Conservation (phyloP, 35 echinoderm and acorn worm genomes). For the Holothuria glaberrima region DNA sequence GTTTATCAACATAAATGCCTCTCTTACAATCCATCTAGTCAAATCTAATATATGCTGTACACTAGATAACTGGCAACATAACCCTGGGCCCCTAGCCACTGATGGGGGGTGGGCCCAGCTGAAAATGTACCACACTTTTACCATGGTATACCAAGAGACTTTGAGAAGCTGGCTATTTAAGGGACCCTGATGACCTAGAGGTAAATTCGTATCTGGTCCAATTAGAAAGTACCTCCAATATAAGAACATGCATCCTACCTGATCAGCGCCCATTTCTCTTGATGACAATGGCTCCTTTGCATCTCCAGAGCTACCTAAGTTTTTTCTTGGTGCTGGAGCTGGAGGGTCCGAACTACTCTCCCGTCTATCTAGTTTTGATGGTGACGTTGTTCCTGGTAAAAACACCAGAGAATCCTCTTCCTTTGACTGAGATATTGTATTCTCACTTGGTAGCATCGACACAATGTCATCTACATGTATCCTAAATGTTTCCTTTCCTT, state of each 20-base stretch:
- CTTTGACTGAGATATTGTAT: conserved; percentile 14
- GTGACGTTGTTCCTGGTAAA: not conserved
- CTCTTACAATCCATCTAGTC: too few species aligned
- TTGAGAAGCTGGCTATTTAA: too few species aligned
- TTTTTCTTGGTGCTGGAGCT: conserved; percentile 25
- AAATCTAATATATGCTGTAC: too few species aligned
- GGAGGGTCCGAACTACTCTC: conserved; percentile 46
- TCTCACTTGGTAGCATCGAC: conserved; percentile 22
- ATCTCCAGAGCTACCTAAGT: not conserved
- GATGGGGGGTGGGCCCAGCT: too few species aligned
- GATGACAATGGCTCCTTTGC: conserved; percentile 64
- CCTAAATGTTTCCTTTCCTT: conserved; percentile 72
- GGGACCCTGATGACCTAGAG: too few species aligned
- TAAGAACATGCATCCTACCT: conserved; percentile 52
- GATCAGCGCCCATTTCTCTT: conserved; percentile 90
- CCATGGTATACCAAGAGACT: too few species aligned
- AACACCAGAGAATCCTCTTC: conserved; percentile 33
- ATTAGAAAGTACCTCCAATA: too few species aligned
- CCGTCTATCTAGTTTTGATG: not conserved
- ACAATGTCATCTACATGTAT: conserved; percentile 61
- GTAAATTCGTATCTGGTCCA: too few species aligned
- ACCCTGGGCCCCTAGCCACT: too few species aligned
- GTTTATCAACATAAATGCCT: too few species aligned
- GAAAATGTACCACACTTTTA: too few species aligned
- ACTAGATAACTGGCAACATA: too few species aligned